Evolutionary conservation across 2,888 invertebrate species (phyloP), one percentile per base, ranked within the genome.

Genomic region (Epistrophella euchroma): DNA sequence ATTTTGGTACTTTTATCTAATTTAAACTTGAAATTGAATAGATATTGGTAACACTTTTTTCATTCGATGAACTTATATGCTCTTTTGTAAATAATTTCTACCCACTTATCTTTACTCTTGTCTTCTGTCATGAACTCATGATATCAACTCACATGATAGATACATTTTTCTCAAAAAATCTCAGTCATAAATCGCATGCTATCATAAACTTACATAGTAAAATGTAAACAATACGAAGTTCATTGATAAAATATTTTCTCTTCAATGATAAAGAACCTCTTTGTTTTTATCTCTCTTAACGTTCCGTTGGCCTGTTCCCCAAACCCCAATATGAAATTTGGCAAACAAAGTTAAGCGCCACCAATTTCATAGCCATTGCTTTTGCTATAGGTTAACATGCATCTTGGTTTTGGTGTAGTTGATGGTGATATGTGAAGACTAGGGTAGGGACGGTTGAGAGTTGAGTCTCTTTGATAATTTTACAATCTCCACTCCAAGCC

Each of bases 181-280:
- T 11, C 22, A 17, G 5, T 28, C 15, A 50, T 11, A n/a, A 10
- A 4, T 73, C 9, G 2, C 37, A 45, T 50, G 56, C 28, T 28
- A 19, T n/a, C 22, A 52, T 0, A 1, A 10, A 28, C 19, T 62
- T 13, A 5, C 4, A 19, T 60, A 37, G 35, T 37, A 60, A 60
- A 60, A 60, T 4, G 60, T 60, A 60, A 60, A 60, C 60, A 60
- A 60, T 15, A 5, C 6, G 6, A 25, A 52, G 3, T 40, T 60
- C 60, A 60, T 60, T 60, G 60, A 60, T 60, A 60, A 60, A 60
- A 60, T 22, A 22, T 19, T 19, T 60, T 60, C 60, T 60, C 58
- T 58, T 55, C 10, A 4, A 52, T 22, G 25, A 1, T 4, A 17
- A 47, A 47, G 3, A 22, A 19, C 22, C 50, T 56, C 35, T 60